These are phyloP conservation scores for Thermophis baileyi DNA, from an alignment of 2,113 vertebrate genomes.

Conservation along the genomic window DNA sequence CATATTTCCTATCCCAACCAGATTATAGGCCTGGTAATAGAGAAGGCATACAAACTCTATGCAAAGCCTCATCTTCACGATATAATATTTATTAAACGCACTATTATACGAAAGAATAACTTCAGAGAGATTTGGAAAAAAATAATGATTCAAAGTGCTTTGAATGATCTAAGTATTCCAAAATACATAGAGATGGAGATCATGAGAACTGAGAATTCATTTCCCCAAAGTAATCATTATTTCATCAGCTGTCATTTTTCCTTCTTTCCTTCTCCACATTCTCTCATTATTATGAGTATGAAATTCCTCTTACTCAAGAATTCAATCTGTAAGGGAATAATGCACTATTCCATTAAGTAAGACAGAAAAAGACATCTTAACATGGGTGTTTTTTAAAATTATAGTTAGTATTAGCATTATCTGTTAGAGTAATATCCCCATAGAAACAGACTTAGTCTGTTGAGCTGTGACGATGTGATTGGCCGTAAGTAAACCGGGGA, in stretches of 20 bases:
- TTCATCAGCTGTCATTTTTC: not conserved
- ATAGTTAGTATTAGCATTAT: not conserved
- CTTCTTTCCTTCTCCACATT: not conserved
- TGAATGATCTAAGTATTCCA: slow-evolving; percentile 9
- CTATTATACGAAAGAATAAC: not conserved
- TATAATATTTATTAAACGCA: not conserved
- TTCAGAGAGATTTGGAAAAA: not conserved
- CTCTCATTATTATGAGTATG: not conserved
- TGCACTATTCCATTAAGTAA: not conserved
- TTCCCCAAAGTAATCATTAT: slow-evolving; percentile 12
- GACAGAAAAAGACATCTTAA: not conserved
- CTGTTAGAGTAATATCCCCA: not conserved
- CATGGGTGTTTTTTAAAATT: not conserved
- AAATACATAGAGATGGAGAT: slow-evolving; percentile 17
- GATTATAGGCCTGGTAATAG: not conserved
- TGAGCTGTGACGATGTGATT: not conserved
- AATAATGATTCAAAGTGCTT: not conserved
- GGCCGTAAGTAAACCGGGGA: not conserved
- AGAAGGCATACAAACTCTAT: not conserved
- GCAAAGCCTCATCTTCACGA: not conserved
- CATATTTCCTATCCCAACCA: not conserved
- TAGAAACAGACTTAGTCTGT: not conserved
- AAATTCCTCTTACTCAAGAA: not conserved
- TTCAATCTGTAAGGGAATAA: not conserved
- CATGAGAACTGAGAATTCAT: slow-evolving; percentile 13